phyloP scores from a whole-genome alignment of 2,113 vertebrate species.

The Ctenomys sociabilis region DNA sequence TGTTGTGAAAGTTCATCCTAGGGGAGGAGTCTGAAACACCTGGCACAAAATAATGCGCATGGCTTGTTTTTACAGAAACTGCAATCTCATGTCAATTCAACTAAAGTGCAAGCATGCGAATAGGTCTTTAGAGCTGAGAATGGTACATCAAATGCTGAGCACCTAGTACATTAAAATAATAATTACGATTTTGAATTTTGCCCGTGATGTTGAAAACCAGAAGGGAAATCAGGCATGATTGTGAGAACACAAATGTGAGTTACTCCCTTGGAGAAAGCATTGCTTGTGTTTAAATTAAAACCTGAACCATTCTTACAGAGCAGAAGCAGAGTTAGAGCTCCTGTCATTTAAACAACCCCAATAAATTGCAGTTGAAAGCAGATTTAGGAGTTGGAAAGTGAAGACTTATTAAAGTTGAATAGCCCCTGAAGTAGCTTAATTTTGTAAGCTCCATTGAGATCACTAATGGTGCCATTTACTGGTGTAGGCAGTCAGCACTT shows the following conservation, averaged over 20 bases:
- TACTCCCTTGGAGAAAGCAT: background rate
- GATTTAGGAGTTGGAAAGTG: background rate
- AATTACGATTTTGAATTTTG: background rate
- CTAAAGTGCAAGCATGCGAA: background rate
- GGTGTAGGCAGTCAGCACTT: background rate
- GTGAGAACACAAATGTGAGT: background rate
- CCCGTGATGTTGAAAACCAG: background rate
- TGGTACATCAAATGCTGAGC: background rate
- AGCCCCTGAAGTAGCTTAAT: constrained; percentile 16
- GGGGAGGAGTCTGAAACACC: background rate
- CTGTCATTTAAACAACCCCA: background rate
- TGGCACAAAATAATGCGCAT: background rate
- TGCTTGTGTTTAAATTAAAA: background rate
- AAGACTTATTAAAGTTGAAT: constrained; percentile 10
- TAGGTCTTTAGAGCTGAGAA: background rate
- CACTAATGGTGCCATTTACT: background rate
- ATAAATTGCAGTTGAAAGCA: background rate
- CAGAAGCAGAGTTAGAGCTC: background rate
- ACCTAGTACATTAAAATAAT: background rate
- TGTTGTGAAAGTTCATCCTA: background rate
- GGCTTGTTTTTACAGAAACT: background rate
- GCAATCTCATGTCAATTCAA: background rate
- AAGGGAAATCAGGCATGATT: background rate
- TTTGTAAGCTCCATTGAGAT: background rate
- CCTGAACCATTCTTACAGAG: background rate